These are phyloP conservation scores for Myiozetetes cayanensis DNA, from an alignment of 2,113 vertebrate species.

Conservation along the genomic window DNA sequence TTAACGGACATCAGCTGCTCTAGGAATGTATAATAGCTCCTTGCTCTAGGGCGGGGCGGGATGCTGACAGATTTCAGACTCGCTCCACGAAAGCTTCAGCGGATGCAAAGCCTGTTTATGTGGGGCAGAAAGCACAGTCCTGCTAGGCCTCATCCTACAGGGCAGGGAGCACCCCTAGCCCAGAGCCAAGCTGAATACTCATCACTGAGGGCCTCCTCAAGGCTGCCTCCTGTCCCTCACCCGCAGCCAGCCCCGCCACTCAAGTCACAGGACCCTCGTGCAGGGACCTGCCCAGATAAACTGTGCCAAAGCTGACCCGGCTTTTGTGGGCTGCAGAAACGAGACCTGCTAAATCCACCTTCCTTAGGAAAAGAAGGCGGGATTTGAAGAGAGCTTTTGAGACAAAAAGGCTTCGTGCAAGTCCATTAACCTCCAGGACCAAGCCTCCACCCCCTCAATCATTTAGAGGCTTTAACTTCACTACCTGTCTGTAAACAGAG, in stretches of 20 bases:
- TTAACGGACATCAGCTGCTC: slow-evolving; percentile 50
- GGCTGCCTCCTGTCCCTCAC: neutral
- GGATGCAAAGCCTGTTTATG: neutral
- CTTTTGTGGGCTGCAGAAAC: neutral
- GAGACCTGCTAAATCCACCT: neutral
- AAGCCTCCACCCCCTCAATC: neutral
- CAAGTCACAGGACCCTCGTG: neutral
- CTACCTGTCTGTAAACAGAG: neutral
- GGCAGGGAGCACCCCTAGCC: neutral
- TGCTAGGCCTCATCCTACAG: neutral
- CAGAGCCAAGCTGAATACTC: neutral
- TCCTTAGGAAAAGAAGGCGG: neutral
- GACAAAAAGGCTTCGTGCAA: neutral
- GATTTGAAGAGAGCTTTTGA: neutral
- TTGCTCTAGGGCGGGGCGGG: neutral
- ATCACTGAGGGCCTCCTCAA: fast-evolving
- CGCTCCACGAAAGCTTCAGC: neutral
- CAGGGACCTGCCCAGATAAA: neutral
- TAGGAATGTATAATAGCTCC: neutral
- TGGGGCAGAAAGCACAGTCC: neutral
- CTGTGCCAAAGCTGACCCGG: neutral
- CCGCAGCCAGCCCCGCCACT: neutral
- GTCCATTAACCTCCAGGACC: slow-evolving; percentile 15
- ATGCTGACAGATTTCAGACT: neutral
- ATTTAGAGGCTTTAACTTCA: neutral